Evolutionary conservation across 2,797 vertebrate species (phyloP).

Genomic region (Amblyopsis hoosieri): DNA sequence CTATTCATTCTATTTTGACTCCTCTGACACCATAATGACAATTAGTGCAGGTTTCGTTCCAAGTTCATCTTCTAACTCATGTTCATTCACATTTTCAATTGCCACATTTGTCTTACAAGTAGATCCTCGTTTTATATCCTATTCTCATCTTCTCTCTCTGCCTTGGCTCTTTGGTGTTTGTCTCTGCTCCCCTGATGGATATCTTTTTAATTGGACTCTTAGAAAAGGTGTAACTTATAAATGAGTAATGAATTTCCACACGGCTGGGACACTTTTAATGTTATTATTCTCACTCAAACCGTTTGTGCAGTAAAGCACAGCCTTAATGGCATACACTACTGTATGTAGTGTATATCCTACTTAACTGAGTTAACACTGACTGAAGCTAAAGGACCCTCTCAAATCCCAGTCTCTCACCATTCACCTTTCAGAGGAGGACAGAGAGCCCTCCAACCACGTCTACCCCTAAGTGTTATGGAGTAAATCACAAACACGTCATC

Average conservation of each 20-base stretch:
- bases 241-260: slow-evolving; percentile 33
- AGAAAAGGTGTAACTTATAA: slow-evolving; percentile 14
- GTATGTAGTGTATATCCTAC: background rate
- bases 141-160: background rate
- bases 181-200: background rate
- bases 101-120: slow-evolving; percentile 17
- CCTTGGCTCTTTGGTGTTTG: no score
- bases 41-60: slow-evolving; percentile 10
- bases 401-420: slow-evolving; percentile 33
- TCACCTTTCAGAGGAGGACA: slow-evolving; percentile 66
- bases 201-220: slow-evolving; percentile 12
- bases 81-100: slow-evolving; percentile 24
- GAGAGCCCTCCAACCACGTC: slow-evolving; percentile 64
- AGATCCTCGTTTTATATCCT: slow-evolving; percentile 10
- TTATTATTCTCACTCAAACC: slow-evolving; percentile 15
- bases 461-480: slow-evolving; percentile 58
- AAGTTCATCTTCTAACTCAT: slow-evolving; percentile 22
- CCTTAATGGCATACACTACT: slow-evolving; percentile 20
- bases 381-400: slow-evolving; percentile 44
- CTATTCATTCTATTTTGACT: background rate
- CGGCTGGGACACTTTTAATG: slow-evolving; percentile 26
- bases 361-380: slow-evolving; percentile 18
- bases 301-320: slow-evolving; percentile 19
- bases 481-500: slow-evolving; percentile 77
- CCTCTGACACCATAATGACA: slow-evolving; percentile 21